phyloP scores from a whole-genome alignment of 2,797 vertebrate genomes.

The Zalophus californianus region DNA sequence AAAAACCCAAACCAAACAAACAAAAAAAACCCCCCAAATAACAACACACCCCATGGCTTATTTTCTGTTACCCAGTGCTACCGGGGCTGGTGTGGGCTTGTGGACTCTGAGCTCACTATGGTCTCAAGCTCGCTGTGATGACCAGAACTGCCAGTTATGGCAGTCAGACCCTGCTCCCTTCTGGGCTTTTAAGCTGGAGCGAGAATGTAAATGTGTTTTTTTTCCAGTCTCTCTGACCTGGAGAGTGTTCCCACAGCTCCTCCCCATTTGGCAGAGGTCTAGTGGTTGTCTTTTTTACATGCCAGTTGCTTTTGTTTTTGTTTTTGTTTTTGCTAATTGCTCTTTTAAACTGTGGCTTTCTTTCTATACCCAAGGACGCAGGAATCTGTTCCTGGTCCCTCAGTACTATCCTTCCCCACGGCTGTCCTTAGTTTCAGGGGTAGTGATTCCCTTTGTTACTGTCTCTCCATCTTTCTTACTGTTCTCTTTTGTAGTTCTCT shows the following conservation, averaged over 20 bases:
- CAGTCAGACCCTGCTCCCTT: not conserved
- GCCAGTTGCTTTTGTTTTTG: not conserved
- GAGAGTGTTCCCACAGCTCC: not conserved
- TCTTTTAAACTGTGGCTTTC: not conserved
- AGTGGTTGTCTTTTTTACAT: not conserved
- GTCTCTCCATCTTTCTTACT: not conserved
- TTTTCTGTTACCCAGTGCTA: not conserved
- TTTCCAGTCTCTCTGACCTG: not conserved
- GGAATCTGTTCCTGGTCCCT: not conserved
- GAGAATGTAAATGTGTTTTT: not conserved
- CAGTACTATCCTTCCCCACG: not conserved
- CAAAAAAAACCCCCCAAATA: not conserved
- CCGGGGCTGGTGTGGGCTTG: not conserved
- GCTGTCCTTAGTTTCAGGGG: not conserved
- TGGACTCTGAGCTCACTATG: not conserved
- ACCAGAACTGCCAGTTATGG: not conserved
- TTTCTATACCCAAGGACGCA: not conserved
- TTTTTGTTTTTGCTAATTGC: not conserved
- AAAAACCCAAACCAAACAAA: not conserved
- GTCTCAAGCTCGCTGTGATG: not conserved
- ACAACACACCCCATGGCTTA: not conserved
- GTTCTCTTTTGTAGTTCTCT: not conserved
- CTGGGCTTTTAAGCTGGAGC: not conserved
- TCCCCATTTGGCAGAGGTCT: not conserved
- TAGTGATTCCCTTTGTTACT: not conserved